Conservation (phyloP, 2,888 invertebrate genomes). For the Sesia bembeciformis region DNA sequence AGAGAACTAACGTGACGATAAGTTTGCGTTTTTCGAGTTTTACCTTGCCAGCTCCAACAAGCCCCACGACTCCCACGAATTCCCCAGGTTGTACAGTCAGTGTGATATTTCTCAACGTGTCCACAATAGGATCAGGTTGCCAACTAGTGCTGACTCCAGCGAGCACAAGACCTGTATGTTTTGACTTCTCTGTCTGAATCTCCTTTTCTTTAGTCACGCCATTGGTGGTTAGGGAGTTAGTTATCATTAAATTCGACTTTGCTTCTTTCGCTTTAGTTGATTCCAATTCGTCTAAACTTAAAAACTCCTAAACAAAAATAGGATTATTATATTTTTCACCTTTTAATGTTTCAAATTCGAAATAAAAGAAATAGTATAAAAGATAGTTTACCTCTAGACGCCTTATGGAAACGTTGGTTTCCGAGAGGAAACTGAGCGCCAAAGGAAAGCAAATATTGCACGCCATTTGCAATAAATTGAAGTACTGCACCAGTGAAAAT, state of each 20-base stretch:
- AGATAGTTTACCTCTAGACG: slow-evolving; percentile 71
- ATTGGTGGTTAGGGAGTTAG: slow-evolving; percentile 26
- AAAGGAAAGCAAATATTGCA: slow-evolving; percentile 79
- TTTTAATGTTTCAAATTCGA: too few relatives aligned
- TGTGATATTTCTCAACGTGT: slow-evolving; percentile 70
- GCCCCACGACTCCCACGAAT: slow-evolving; percentile 80
- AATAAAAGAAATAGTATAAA: too few relatives aligned
- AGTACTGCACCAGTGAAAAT: slow-evolving; percentile 85
- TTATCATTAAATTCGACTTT: slow-evolving; percentile 16
- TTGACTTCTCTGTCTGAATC: slow-evolving; percentile 21
- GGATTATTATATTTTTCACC: too few relatives aligned
- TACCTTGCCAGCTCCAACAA: slow-evolving; percentile 85
- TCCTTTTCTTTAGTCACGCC: slow-evolving; percentile 36
- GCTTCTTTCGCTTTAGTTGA: slow-evolving; percentile 27
- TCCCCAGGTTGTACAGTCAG: slow-evolving; percentile 70
- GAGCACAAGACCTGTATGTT: slow-evolving; percentile 39
- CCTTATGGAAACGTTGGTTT: slow-evolving; percentile 76
- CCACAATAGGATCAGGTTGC: slow-evolving; percentile 58
- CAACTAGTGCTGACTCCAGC: slow-evolving; percentile 58
- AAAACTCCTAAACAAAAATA: slow-evolving; percentile 43
- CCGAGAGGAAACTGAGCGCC: slow-evolving; percentile 76
- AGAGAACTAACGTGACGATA: too few relatives aligned
- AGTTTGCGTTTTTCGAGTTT: slow-evolving; percentile 1
- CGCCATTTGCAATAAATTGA: slow-evolving; percentile 80
- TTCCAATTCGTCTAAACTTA: slow-evolving; percentile 52